Evolutionary conservation across 1,140 invertebrate genomes (phyloP).

Genomic region (Berghia stephanieae): DNA sequence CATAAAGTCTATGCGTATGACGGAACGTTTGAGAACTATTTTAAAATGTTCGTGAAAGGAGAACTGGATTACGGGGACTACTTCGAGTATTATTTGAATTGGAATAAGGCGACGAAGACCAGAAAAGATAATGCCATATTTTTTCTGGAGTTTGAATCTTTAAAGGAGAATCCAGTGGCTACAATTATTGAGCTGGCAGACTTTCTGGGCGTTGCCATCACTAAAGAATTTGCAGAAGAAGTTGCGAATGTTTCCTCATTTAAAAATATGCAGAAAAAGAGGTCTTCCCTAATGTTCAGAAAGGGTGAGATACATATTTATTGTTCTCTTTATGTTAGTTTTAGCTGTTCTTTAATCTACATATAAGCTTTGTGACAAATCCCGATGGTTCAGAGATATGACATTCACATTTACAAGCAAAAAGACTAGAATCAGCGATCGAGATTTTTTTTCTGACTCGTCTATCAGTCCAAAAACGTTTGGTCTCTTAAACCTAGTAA

Average conservation of each 20-base stretch:
- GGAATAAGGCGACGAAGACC: background rate
- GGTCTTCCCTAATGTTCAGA: too few relatives aligned
- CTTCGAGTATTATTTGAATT: slow-evolving; percentile 15
- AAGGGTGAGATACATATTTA: too few relatives aligned
- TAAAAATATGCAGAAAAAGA: background rate
- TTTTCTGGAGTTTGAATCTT: background rate
- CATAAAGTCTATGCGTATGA: background rate
- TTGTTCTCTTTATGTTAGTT: too few relatives aligned
- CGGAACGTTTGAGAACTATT: slow-evolving; percentile 11
- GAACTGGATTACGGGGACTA: slow-evolving; percentile 11
- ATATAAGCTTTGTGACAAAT: too few relatives aligned
- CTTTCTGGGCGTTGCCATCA: background rate
- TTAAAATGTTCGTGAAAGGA: slow-evolving; percentile 21
- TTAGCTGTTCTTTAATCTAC: too few relatives aligned
- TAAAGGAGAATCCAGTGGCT: background rate
- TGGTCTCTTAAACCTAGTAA: too few relatives aligned
- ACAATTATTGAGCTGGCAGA: background rate
- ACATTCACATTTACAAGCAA: too few relatives aligned
- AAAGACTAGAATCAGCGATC: too few relatives aligned
- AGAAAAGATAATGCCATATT: background rate
- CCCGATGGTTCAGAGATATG: too few relatives aligned
- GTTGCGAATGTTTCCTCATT: background rate
- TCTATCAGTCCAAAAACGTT: too few relatives aligned
- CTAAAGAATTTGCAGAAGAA: background rate
- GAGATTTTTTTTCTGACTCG: too few relatives aligned